phyloP scores from a whole-genome alignment of 2,888 invertebrate species.

The Thera obeliscata region DNA sequence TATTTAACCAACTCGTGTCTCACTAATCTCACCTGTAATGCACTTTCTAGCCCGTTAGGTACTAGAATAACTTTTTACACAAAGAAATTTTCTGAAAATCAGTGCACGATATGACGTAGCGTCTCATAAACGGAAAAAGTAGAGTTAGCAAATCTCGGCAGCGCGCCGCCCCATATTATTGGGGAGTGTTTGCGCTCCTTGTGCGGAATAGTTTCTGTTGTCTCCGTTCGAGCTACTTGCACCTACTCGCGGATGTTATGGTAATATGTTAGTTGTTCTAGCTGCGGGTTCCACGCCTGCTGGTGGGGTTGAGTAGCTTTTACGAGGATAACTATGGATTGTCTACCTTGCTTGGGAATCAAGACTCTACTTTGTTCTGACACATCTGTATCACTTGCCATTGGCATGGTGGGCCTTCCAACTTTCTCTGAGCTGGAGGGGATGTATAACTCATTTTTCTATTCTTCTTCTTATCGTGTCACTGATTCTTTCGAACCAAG shows the following conservation, averaged over 20 bases:
- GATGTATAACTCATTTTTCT: too few species aligned
- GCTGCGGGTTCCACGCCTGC: background rate
- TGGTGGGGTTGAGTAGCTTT: background rate
- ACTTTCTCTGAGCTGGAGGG: too few species aligned
- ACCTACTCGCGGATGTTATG: slow-evolving; percentile 18
- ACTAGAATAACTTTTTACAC: too few species aligned
- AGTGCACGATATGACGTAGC: background rate
- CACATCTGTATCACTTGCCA: background rate
- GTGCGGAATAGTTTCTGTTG: slow-evolving; percentile 18
- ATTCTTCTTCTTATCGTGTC: too few species aligned
- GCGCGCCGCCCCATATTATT: background rate
- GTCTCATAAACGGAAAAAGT: slow-evolving; percentile 2
- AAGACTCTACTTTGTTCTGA: background rate
- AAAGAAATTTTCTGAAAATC: too few species aligned
- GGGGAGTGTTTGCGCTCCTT: background rate
- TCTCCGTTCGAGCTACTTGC: slow-evolving; percentile 10
- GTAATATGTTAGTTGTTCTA: slow-evolving; percentile 18
- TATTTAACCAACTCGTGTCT: too few species aligned
- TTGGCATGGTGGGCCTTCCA: too few species aligned
- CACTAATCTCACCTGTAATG: too few species aligned
- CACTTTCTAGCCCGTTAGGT: too few species aligned
- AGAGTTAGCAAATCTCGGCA: background rate
- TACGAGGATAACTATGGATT: background rate
- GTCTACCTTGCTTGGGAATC: background rate
- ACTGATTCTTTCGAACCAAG: too few species aligned